phyloP scores from a whole-genome alignment of 2,113 vertebrate genomes.

The Tiliqua scincoides region DNA sequence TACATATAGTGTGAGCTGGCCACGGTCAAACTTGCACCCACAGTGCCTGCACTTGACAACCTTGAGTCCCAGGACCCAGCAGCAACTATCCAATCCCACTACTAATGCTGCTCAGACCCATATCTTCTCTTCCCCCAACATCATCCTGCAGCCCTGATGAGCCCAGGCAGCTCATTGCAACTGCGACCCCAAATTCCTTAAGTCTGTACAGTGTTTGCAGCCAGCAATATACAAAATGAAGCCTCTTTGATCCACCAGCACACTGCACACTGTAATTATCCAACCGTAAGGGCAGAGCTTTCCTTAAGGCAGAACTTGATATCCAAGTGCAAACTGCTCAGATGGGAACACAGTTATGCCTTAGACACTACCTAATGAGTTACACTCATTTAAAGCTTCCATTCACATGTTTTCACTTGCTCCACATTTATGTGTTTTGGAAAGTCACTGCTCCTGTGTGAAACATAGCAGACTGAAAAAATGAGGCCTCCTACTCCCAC shows the following conservation, averaged over 20 bases:
- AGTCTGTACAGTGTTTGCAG: too few relatives aligned
- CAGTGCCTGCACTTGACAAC: background rate
- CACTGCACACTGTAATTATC: too few relatives aligned
- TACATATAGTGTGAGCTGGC: too few relatives aligned
- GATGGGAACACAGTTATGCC: background rate
- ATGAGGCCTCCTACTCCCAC: background rate
- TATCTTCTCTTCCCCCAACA: background rate
- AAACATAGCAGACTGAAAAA: background rate
- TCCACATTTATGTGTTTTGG: background rate
- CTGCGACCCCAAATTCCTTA: too few relatives aligned
- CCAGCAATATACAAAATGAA: too few relatives aligned
- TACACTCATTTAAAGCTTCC: background rate
- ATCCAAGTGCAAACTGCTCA: background rate
- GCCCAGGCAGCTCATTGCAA: background rate
- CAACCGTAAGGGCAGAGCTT: background rate
- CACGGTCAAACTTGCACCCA: fast-evolving
- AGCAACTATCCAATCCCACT: too few relatives aligned
- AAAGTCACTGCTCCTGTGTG: background rate
- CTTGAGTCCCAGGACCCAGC: background rate
- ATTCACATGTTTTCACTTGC: background rate
- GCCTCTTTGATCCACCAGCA: too few relatives aligned
- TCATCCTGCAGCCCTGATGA: background rate
- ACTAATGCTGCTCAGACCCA: background rate
- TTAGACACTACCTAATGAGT: background rate
- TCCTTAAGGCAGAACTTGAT: background rate